These are phyloP conservation scores for Bruchidius siliquastri DNA, from an alignment of 2,888 invertebrate species.

Conservation along the genomic window DNA sequence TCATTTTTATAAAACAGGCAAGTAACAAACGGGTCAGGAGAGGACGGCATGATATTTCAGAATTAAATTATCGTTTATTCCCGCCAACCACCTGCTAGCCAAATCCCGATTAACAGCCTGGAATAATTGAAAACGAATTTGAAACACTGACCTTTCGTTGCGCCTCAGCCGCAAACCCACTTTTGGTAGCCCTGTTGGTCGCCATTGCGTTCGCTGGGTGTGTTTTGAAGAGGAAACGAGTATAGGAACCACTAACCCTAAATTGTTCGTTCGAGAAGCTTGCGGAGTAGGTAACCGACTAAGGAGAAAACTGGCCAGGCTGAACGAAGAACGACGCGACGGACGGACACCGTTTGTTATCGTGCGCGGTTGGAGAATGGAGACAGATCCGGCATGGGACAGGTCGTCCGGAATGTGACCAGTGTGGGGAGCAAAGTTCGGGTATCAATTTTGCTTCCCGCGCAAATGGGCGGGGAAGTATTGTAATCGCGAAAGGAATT, in stretches of 20 bases:
- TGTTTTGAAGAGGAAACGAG: background rate
- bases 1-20: too few relatives aligned
- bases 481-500: too few relatives aligned
- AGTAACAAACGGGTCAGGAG: too few relatives aligned
- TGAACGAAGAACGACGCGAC: background rate
- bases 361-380: background rate
- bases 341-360: background rate
- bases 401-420: background rate
- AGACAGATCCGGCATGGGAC: background rate
- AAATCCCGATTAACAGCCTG: background rate
- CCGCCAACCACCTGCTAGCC: constrained; percentile 13
- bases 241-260: background rate
- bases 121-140: background rate
- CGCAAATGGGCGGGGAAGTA: too few relatives aligned
- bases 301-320: background rate
- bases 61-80: too few relatives aligned
- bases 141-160: constrained; percentile 76
- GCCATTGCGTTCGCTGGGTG: constrained; percentile 55
- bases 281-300: background rate
- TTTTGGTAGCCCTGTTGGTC: constrained; percentile 78
- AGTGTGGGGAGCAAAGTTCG: background rate
- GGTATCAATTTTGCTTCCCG: background rate
- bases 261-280: background rate
- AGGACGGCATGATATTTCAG: too few relatives aligned
- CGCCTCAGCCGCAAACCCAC: constrained; percentile 94